Evolutionary conservation across 1,140 invertebrate species (phyloP), one percentile per base, ranked within the genome.

Genomic region (Macrobrachium rosenbergii): DNA sequence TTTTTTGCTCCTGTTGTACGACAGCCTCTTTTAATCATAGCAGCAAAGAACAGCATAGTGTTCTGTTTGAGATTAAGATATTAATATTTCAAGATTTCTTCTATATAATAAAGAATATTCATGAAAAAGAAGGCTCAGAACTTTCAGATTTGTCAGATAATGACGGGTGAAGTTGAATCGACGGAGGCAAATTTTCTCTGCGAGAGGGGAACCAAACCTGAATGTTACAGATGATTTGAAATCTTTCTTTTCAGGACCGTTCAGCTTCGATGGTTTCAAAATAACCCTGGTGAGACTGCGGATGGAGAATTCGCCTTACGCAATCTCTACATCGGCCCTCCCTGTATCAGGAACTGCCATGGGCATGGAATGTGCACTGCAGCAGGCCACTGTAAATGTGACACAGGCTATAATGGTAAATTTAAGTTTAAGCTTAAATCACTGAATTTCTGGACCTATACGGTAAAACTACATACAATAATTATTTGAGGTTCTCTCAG

Each of bases 241-340:
- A 82, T 62, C 63, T 19, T 76, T 90, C 91, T 21, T 17, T 60
- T 1, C 60, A 87, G 84, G 19, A 73, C 67, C 21, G 67, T 87
- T 16, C 84, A 81, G 58, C 37, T 87, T 16, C 16, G 84, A 21
- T 87, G 84, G 84, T 17, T 81, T 52, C 84, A 87, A 64, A 60
- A 81, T 16, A 82, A 88, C 43, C 81, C 75, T 2, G 43, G 62
- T 14, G 81, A 52, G 43, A 88, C 82, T 11, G n/a, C 62, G 2
- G 58, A 19, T 19, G 79, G 86, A 76, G 88, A 89, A 69, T 93
- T 93, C 92, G 92, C 92, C 17, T 89, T 93, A 37, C 92, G 93
- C 75, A 92, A 92, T 84, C 90, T 93, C 21, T 93, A 93, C 90
- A 92, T 93, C 83, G 93, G 93, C 10, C 92, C 92, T 88, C 90